Conservation (phyloP, 2,888 invertebrate species). For the Caenorhabditis zanzibari region DNA sequence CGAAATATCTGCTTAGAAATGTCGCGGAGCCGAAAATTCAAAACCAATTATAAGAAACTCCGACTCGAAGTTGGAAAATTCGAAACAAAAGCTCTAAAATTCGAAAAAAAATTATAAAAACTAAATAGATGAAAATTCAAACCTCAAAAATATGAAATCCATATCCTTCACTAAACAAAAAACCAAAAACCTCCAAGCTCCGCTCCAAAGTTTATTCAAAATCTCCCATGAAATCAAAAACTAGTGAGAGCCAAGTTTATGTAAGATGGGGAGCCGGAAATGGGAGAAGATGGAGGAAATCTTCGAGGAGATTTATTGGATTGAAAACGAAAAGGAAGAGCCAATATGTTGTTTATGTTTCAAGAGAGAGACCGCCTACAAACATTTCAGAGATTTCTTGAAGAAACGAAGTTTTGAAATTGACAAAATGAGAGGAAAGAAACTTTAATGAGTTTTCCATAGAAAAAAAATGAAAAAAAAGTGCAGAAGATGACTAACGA, state of each 20-base stretch:
- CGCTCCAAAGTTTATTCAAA: not conserved
- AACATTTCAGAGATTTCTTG: constrained; percentile 27
- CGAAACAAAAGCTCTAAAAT: too few species aligned
- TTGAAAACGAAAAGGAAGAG: constrained; percentile 3
- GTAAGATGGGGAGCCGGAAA: constrained; percentile 7
- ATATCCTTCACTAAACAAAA: not conserved
- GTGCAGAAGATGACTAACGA: not conserved
- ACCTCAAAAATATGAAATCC: too few species aligned
- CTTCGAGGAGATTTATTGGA: constrained; percentile 41
- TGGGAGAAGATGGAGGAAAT: not conserved
- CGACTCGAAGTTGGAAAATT: too few species aligned
- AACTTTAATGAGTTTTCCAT: constrained; percentile 13
- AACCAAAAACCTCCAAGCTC: not conserved
- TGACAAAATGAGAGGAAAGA: not conserved
- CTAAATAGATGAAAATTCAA: too few species aligned
- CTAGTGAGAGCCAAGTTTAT: constrained; percentile 2
- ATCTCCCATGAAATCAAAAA: not conserved
- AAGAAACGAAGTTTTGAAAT: not conserved
- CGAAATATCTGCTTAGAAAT: too few species aligned
- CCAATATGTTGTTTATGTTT: constrained; percentile 30
- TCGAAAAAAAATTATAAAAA: too few species aligned
- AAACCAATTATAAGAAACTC: too few species aligned
- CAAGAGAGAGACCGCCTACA: not conserved
- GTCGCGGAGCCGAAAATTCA: too few species aligned
- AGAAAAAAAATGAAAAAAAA: not conserved